Conservation (phyloP, 1,140 invertebrate genomes). For the Pygmarrhopalites habei region DNA sequence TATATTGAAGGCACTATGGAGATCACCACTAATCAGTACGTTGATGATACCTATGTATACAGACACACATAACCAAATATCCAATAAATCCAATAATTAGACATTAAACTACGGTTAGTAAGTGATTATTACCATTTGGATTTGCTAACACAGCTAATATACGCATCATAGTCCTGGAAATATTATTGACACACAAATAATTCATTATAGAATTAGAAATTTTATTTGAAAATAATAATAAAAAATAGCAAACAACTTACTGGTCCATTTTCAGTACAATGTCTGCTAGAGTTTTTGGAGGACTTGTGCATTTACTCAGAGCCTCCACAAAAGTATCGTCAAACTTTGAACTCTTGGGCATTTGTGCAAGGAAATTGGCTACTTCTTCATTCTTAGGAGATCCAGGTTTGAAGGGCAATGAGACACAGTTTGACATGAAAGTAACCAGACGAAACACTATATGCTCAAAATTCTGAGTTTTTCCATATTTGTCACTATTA, state of each 20-base stretch:
- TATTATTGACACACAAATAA: no score
- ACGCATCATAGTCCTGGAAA: slow-evolving; percentile 73
- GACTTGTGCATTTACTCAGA: background rate
- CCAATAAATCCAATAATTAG: no score
- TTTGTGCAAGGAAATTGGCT: slow-evolving; percentile 16
- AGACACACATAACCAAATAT: no score
- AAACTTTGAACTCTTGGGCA: slow-evolving; percentile 5
- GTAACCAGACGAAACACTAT: slow-evolving; percentile 30
- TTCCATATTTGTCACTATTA: slow-evolving; percentile 2
- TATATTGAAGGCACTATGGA: slow-evolving; percentile 40
- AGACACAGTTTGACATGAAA: slow-evolving; percentile 26
- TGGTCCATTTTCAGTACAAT: slow-evolving; percentile 63
- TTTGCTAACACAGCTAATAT: slow-evolving; percentile 64
- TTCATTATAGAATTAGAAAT: no score
- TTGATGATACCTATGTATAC: no score
- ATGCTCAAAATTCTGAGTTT: slow-evolving; percentile 31
- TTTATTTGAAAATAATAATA: no score
- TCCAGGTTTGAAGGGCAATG: slow-evolving; percentile 25
- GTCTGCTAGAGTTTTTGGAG: slow-evolving; percentile 38
- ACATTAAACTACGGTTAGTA: no score
- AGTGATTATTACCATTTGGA: slow-evolving; percentile 25
- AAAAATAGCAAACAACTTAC: no score
- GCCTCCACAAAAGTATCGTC: background rate
- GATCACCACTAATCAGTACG: slow-evolving; percentile 43
- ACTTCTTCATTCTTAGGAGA: slow-evolving; percentile 14